A percentile compares a stretch with the other conserved stretches of the same genome.
Evolutionary conservation across 2,888 invertebrate genomes (phyloP).

Genomic region (Nomada goodeniana): DNA sequence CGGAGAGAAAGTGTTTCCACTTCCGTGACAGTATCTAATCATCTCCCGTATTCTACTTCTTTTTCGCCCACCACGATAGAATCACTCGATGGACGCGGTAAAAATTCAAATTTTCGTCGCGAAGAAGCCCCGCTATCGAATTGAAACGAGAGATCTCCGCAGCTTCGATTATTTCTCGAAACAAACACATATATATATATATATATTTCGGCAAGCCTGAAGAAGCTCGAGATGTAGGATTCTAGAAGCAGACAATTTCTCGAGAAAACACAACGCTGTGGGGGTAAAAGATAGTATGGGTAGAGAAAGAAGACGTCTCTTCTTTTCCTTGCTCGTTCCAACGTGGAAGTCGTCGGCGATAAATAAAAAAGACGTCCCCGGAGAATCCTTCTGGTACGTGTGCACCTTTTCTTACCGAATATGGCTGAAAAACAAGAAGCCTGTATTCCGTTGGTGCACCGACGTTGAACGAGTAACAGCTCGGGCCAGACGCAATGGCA

Average conservation of each 20-base stretch:
- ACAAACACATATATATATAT: slow-evolving; percentile 35
- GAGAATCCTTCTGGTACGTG: slow-evolving; percentile 58
- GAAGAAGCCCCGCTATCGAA: not conserved
- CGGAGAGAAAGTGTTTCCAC: slow-evolving; percentile 27
- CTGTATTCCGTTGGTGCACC: slow-evolving; percentile 40
- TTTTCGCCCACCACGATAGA: too few relatives aligned
- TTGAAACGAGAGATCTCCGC: not conserved
- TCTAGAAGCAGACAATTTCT: slow-evolving; percentile 46
- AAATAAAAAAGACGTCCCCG: slow-evolving; percentile 60
- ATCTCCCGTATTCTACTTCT: too few relatives aligned
- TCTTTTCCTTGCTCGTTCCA: slow-evolving; percentile 9
- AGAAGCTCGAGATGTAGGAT: slow-evolving; percentile 25
- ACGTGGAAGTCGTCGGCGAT: slow-evolving; percentile 55
- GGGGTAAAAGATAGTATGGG: not conserved
- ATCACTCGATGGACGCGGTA: too few relatives aligned
- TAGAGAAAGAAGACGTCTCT: not conserved
- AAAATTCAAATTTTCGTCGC: too few relatives aligned
- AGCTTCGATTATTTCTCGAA: too few relatives aligned
- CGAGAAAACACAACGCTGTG: slow-evolving; percentile 35
- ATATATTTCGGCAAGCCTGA: slow-evolving; percentile 26
- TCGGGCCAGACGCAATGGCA: not conserved
- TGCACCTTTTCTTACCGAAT: slow-evolving; percentile 45
- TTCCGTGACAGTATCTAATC: slow-evolving; percentile 15
- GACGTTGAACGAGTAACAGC: slow-evolving; percentile 36
- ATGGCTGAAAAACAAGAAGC: slow-evolving; percentile 25